Conservation (phyloP, 2,888 invertebrate genomes). For the Ashinkailepas kermadecensis region DNA sequence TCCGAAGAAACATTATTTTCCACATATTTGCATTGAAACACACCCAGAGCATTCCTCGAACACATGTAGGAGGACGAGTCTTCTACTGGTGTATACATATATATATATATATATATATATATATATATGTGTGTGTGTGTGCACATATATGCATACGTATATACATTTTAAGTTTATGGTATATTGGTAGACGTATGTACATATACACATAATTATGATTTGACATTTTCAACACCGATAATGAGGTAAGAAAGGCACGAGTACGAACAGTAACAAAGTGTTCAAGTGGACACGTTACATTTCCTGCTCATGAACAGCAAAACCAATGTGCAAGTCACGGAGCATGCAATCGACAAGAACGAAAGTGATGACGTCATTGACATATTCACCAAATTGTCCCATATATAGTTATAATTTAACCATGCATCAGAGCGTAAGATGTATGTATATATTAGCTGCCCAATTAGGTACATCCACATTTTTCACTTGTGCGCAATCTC, state of each 20-base stretch:
- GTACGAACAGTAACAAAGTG: neutral
- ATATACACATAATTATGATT: neutral
- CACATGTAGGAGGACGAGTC: no score
- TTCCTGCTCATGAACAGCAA: neutral
- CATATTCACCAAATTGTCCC: no score
- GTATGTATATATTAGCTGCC: no score
- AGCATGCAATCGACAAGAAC: no score
- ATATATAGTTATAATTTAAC: no score
- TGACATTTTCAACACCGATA: neutral
- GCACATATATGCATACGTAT: neutral
- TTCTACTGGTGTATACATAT: neutral
- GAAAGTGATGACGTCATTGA: no score
- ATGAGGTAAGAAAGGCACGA: neutral
- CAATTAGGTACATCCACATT: no score
- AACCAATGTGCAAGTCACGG: neutral
- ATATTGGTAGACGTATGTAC: neutral
- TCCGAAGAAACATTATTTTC: no score
- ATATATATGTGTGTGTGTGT: neutral
- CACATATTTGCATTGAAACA: no score
- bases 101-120: constrained; percentile 1
- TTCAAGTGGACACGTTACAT: neutral
- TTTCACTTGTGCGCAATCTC: no score
- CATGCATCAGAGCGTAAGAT: no score
- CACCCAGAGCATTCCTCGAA: no score
- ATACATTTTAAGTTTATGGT: neutral